These are phyloP conservation scores for Drosophila neonasuta DNA, from an alignment of 2,888 invertebrate genomes.

Conservation along the genomic window DNA sequence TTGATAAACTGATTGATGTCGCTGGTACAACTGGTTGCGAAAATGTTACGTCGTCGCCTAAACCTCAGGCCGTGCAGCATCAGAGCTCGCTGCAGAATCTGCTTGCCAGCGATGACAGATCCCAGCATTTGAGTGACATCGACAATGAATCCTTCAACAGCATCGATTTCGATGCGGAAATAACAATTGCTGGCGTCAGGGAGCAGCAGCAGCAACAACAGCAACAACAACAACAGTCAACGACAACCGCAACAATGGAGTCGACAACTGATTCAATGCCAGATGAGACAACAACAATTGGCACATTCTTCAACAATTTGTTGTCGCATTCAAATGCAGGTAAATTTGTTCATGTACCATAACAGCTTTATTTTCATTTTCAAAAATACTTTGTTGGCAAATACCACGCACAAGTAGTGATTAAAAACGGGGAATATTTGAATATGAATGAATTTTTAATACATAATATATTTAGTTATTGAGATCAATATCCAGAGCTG, in stretches of 20 bases:
- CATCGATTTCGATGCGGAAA: conserved; percentile 82
- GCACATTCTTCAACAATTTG: conserved; percentile 82
- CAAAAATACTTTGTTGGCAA: conserved; percentile 1
- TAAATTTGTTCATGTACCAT: conserved; percentile 52
- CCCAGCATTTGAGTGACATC: conserved; percentile 82
- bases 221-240: conserved; percentile 31
- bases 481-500: too few relatives aligned
- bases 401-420: conserved; percentile 9
- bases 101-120: conserved; percentile 80
- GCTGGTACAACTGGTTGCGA: conserved; percentile 8
- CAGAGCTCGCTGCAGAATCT: conserved; percentile 74
- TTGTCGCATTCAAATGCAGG: conserved; percentile 81
- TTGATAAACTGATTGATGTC: conserved; percentile 59
- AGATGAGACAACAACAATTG: conserved; percentile 78
- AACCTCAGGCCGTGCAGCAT: conserved; percentile 55
- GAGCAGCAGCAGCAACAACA: conserved; percentile 39
- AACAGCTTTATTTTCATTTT: conserved; percentile 18
- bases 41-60: conserved; percentile 42
- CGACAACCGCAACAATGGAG: conserved; percentile 52
- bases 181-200: conserved; percentile 78
- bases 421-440: background rate
- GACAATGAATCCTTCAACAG: conserved; percentile 83
- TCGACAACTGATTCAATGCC: conserved; percentile 46
- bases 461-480: too few relatives aligned
- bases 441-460: too few relatives aligned